Evolutionary conservation across 2,888 invertebrate species (phyloP).

Genomic region (Acanthosoma haemorrhoidale): DNA sequence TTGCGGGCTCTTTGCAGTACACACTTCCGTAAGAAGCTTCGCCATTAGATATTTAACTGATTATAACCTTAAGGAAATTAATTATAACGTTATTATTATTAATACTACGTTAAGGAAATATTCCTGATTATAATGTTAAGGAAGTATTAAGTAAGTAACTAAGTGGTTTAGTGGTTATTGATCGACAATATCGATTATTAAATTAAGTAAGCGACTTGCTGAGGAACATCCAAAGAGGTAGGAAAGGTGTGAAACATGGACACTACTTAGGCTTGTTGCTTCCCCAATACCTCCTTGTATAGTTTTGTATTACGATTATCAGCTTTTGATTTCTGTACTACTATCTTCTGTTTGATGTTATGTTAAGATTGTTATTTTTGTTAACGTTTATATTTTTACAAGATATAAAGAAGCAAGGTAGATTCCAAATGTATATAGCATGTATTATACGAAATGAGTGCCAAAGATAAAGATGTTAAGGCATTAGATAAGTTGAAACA

Average conservation of each 20-base stretch:
- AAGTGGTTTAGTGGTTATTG: no score
- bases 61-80: no score
- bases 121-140: no score
- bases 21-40: no score
- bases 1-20: no score
- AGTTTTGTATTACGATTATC: neutral
- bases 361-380: neutral
- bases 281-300: neutral
- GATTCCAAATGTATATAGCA: neutral
- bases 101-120: no score
- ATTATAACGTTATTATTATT: no score
- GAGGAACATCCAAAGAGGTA: neutral
- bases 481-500: slow-evolving; percentile 68
- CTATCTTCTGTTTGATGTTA: neutral
- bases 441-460: slow-evolving; percentile 29
- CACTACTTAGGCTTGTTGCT: neutral
- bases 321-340: neutral
- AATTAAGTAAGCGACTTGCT: no score
- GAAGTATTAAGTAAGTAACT: no score
- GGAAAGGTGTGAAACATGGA: neutral
- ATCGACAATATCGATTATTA: no score
- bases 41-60: no score
- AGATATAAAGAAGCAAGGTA: neutral
- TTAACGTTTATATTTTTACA: neutral
- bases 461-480: slow-evolving; percentile 60